phyloP scores from a whole-genome alignment of 2,888 invertebrate genomes.

The Xiphydria camelus region DNA sequence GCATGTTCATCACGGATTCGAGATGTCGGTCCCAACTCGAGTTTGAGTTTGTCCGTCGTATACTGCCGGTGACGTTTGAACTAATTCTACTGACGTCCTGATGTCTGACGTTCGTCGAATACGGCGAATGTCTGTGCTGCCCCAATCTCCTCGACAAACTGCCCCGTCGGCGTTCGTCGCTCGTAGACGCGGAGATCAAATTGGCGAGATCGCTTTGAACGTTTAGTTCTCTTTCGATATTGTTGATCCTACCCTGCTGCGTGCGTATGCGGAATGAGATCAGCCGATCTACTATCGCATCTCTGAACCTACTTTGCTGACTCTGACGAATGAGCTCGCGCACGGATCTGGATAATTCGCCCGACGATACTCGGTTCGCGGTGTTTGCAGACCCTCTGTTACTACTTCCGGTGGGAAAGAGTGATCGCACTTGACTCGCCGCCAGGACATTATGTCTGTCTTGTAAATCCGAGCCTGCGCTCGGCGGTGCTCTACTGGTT shows the following conservation, averaged over 20 bases:
- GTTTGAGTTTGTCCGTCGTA: conserved; percentile 21
- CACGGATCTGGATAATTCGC: conserved; percentile 27
- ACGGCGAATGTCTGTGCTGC: conserved; percentile 35
- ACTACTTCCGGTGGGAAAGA: neutral
- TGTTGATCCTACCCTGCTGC: conserved; percentile 33
- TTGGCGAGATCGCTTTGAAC: conserved; percentile 9
- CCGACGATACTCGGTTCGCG: conserved; percentile 11
- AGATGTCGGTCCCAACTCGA: conserved; percentile 17
- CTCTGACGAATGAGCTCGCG: conserved; percentile 26
- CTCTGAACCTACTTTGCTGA: conserved; percentile 31
- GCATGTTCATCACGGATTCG: conserved; percentile 1
- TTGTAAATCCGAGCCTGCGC: neutral
- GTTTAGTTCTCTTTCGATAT: conserved; percentile 24
- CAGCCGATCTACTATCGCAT: conserved; percentile 32
- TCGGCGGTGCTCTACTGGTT: no score
- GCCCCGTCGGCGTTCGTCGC: conserved; percentile 4
- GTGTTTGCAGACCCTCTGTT: neutral
- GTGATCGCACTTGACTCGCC: neutral
- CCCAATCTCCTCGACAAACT: conserved; percentile 17
- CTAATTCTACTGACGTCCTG: conserved; percentile 5
- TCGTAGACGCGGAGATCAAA: conserved; percentile 5
- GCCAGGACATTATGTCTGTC: neutral
- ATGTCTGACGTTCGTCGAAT: conserved; percentile 24
- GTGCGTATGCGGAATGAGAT: conserved; percentile 32
- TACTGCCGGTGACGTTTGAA: conserved; percentile 10